Evolutionary conservation across 2,888 invertebrate species (phyloP).

Genomic region (Altica lythri): DNA sequence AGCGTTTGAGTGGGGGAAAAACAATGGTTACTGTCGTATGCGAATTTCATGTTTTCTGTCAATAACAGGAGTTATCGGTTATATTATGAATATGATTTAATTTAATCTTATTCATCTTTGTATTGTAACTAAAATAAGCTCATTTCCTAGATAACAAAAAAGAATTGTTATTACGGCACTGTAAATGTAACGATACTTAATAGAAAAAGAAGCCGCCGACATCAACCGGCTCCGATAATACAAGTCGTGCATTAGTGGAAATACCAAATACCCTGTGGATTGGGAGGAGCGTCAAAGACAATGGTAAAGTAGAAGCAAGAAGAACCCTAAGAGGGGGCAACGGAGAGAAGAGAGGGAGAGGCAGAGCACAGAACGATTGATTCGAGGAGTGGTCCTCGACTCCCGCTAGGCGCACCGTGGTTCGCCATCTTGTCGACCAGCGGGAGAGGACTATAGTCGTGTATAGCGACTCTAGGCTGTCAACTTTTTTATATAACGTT

Average conservation of each 20-base stretch:
- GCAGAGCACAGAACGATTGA: too few species aligned
- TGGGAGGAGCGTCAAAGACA: conserved; percentile 52
- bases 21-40: too few species aligned
- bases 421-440: conserved; percentile 52
- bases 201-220: conserved; percentile 8
- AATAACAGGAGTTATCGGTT: too few species aligned
- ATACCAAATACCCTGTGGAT: too few species aligned
- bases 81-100: too few species aligned
- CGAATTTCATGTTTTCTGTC: too few species aligned
- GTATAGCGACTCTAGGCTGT: conserved; percentile 26
- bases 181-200: conserved; percentile 3
- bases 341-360: conserved; percentile 7
- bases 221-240: too few species aligned
- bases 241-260: conserved; percentile 15
- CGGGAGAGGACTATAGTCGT: conserved; percentile 35
- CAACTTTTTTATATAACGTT: conserved; percentile 41
- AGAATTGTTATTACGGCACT: not conserved
- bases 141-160: too few species aligned
- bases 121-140: too few species aligned
- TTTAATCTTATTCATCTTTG: too few species aligned
- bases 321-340: conserved; percentile 44
- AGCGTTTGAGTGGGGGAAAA: too few species aligned
- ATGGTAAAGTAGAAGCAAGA: conserved; percentile 48
- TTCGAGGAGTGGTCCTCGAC: conserved; percentile 51
- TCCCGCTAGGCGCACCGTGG: conserved; percentile 47